These are phyloP conservation scores for Chironomus riparius DNA, from an alignment of 2,888 invertebrate species.

Conservation along the genomic window DNA sequence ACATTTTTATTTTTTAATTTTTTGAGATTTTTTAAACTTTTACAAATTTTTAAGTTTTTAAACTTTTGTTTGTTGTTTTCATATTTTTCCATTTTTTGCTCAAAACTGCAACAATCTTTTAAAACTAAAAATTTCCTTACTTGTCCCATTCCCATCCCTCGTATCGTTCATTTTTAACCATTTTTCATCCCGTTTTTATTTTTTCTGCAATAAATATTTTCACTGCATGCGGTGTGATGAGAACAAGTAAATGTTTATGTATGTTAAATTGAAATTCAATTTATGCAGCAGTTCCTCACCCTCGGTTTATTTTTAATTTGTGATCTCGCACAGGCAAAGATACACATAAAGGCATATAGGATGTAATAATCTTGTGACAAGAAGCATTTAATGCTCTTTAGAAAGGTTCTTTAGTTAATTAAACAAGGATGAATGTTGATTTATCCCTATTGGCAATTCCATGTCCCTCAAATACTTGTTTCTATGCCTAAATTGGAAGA, in stretches of 20 bases:
- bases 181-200: too few relatives aligned
- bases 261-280: neutral
- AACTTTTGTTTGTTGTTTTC: too few relatives aligned
- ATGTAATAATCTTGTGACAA: neutral
- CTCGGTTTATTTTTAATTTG: too few relatives aligned
- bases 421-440: slow-evolving; percentile 5
- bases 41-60: too few relatives aligned
- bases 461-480: too few relatives aligned
- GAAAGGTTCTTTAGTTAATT: slow-evolving; percentile 6
- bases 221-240: neutral
- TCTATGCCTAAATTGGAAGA: too few relatives aligned
- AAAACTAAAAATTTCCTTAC: too few relatives aligned
- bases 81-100: too few relatives aligned
- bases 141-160: neutral
- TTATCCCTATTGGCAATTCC: neutral
- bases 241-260: neutral
- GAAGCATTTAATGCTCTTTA: slow-evolving; percentile 5
- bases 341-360: neutral
- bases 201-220: neutral
- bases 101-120: too few relatives aligned
- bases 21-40: too few relatives aligned
- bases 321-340: too few relatives aligned
- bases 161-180: neutral
- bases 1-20: too few relatives aligned
- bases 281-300: neutral